phyloP scores from a whole-genome alignment of 2,113 vertebrate genomes.

The Hippocampus zosterae region DNA sequence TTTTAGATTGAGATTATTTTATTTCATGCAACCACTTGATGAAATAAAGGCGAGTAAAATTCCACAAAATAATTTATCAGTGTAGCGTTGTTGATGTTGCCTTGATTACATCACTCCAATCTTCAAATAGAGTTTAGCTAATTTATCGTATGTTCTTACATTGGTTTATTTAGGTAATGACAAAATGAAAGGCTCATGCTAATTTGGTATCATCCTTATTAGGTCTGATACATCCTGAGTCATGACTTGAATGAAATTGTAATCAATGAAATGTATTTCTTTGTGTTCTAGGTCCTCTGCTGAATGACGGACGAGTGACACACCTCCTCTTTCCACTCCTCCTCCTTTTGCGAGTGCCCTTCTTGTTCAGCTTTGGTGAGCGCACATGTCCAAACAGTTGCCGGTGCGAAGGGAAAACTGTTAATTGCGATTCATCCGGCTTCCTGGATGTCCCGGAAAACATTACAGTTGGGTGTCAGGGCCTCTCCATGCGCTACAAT shows the following conservation, averaged over 20 bases:
- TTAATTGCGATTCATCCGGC: conserved; percentile 92
- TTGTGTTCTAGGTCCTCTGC: conserved; percentile 56
- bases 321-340: conserved; percentile 76
- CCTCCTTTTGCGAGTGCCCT: conserved; percentile 76
- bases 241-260: neutral
- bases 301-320: conserved; percentile 67
- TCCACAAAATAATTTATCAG: too few relatives aligned
- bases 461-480: conserved; percentile 91
- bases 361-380: conserved; percentile 80
- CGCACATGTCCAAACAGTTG: conserved; percentile 91
- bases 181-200: neutral
- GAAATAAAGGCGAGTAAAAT: too few relatives aligned
- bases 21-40: too few relatives aligned
- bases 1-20: too few relatives aligned
- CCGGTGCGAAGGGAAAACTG: conserved; percentile 96
- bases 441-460: conserved; percentile 94
- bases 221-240: neutral
- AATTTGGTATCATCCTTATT: neutral
- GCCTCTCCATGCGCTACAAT: conserved; percentile 94
- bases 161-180: neutral
- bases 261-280: conserved; percentile 5
- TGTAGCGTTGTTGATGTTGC: too few relatives aligned
- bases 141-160: neutral
- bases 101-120: neutral
- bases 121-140: neutral